Percentiles rank a stretch among this genome's conserved stretches.
Evolutionary conservation across 2,797 vertebrate genomes (phyloP).

Genomic region (Myiothlypis chrysogaster): DNA sequence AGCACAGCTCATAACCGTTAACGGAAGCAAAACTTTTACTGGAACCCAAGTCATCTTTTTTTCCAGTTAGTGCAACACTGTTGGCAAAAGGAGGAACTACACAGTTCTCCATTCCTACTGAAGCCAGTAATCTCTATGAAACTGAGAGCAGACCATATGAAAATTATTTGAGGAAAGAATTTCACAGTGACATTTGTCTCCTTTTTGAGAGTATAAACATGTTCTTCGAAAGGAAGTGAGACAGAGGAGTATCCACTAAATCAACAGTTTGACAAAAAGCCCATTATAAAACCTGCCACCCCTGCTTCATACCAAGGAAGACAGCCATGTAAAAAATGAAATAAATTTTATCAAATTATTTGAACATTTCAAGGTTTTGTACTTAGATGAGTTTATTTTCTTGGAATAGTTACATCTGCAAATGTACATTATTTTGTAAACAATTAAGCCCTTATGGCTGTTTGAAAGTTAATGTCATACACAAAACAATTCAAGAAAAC

Average conservation of each 20-base stretch:
- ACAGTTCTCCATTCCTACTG: background rate
- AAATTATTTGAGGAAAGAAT: background rate
- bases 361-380: background rate
- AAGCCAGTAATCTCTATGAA: background rate
- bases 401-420: constrained; percentile 61
- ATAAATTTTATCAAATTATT: background rate
- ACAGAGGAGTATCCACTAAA: background rate
- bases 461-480: constrained; percentile 60
- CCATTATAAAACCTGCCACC: background rate
- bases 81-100: background rate
- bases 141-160: background rate
- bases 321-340: background rate
- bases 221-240: background rate
- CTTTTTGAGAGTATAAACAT: background rate
- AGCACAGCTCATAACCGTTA: background rate
- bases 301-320: background rate
- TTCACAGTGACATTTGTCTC: background rate
- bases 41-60: background rate
- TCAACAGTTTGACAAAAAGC: background rate
- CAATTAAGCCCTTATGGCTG: constrained; percentile 61
- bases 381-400: constrained; percentile 63
- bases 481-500: constrained; percentile 16
- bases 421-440: constrained; percentile 59
- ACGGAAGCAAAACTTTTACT: background rate
- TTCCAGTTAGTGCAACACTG: background rate